phyloP scores from a whole-genome alignment of 2,888 invertebrate genomes.

The Halictus ligatus region DNA sequence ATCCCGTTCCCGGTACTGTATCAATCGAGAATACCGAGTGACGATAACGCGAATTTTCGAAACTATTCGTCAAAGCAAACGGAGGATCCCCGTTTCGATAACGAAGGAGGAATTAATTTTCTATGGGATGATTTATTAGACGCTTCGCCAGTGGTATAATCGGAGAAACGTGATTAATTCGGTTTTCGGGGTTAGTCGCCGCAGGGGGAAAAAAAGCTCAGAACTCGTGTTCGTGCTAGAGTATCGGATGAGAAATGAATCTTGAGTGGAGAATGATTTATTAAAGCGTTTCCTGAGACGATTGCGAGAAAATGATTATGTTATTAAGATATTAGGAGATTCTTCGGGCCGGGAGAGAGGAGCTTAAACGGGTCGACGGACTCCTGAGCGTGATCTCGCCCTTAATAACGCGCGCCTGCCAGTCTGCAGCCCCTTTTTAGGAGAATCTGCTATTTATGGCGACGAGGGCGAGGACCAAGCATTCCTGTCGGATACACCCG shows the following conservation, averaged over 20 bases:
- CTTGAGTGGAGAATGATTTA: background rate
- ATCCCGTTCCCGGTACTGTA: background rate
- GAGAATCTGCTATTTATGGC: constrained; percentile 63
- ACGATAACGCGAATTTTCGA: background rate
- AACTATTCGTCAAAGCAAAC: background rate
- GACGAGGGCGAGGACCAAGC: constrained; percentile 44
- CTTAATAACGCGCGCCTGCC: constrained; percentile 55
- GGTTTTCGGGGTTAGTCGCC: background rate
- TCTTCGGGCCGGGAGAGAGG: background rate
- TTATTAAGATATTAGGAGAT: constrained; percentile 21
- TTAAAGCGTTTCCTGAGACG: background rate
- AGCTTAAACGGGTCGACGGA: constrained; percentile 23
- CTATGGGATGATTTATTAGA: background rate
- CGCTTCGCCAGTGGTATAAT: background rate
- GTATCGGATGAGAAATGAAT: background rate
- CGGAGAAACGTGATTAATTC: constrained; percentile 1
- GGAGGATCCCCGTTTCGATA: background rate
- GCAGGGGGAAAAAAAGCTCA: background rate
- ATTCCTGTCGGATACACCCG: constrained; percentile 59
- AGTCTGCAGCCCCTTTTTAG: constrained; percentile 43
- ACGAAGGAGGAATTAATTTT: background rate
- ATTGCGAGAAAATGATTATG: constrained; percentile 15
- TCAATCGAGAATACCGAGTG: background rate
- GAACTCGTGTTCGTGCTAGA: background rate
- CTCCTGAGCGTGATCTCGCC: constrained; percentile 45